phyloP scores from a whole-genome alignment of 2,797 vertebrate species.

The Fistularia commersonii region DNA sequence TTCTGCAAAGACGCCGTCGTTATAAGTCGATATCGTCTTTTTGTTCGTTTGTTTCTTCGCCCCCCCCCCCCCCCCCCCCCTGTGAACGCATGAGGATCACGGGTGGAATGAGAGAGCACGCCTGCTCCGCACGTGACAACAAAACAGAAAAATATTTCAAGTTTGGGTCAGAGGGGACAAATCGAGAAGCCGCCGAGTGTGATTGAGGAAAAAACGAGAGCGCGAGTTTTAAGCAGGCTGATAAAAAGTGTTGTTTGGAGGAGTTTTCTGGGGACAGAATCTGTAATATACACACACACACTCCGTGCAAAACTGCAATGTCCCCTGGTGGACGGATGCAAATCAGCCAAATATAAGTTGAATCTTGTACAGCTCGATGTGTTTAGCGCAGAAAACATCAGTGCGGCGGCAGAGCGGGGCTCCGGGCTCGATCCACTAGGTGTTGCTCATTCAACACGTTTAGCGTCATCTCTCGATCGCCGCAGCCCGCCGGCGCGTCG shows the following conservation, averaged over 20 bases:
- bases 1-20: conserved; percentile 49
- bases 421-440: conserved; percentile 50
- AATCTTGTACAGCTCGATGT: too few species aligned
- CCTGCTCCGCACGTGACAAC: conserved; percentile 3
- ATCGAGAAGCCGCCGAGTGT: conserved; percentile 34
- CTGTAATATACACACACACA: too few species aligned
- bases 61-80: too few species aligned
- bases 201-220: conserved; percentile 50
- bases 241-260: conserved; percentile 55
- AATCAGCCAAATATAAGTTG: too few species aligned
- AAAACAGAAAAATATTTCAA: conserved; percentile 44
- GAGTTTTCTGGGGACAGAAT: not conserved
- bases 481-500: too few species aligned
- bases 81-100: too few species aligned
- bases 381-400: too few species aligned
- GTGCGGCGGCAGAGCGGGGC: conserved; percentile 23
- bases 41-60: too few species aligned
- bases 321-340: too few species aligned
- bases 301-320: too few species aligned
- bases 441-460: conserved; percentile 55
- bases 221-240: conserved; percentile 47
- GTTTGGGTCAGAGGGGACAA: conserved; percentile 55
- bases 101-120: conserved; percentile 1
- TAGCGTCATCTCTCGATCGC: conserved; percentile 17
- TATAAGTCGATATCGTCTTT: conserved; percentile 1